Percentiles rank a stretch among this genome's conserved stretches.
Conservation (phyloP, 1,140 invertebrate genomes). For the Drosophila mayri region DNA sequence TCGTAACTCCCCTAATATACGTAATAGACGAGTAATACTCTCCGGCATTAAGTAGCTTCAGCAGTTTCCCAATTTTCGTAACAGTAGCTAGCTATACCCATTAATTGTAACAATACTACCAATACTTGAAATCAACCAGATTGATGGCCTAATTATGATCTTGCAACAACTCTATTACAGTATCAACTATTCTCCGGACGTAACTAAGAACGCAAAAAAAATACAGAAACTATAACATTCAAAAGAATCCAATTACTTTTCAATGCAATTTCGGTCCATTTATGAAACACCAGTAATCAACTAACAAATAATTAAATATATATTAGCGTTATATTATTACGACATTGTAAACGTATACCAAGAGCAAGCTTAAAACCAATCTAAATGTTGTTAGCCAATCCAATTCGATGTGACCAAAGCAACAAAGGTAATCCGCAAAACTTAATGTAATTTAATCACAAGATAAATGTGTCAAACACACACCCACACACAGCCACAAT, state of each 20-base stretch:
- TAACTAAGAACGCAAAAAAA: constrained; percentile 64
- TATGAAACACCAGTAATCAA: constrained; percentile 74
- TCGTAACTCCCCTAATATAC: constrained; percentile 35
- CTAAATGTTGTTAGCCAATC: constrained; percentile 73
- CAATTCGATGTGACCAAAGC: constrained; percentile 63
- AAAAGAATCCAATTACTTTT: constrained; percentile 69
- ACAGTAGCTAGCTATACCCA: constrained; percentile 47
- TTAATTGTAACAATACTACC: constrained; percentile 28
- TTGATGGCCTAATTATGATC: constrained; percentile 76
- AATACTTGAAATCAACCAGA: constrained; percentile 59
- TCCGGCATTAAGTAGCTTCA: constrained; percentile 28
- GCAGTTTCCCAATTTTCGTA: constrained; percentile 40
- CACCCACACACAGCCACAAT: constrained; percentile 12
- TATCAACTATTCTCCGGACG: constrained; percentile 83
- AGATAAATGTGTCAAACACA: constrained; percentile 67
- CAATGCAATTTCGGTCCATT: constrained; percentile 79
- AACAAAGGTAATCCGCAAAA: constrained; percentile 44
- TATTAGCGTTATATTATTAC: constrained; percentile 62
- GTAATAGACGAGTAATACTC: constrained; percentile 30
- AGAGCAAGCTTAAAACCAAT: constrained; percentile 47
- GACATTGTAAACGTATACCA: constrained; percentile 69
- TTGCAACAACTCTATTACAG: constrained; percentile 82
- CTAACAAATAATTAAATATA: constrained; percentile 25
- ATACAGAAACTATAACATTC: constrained; percentile 28
- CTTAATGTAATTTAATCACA: constrained; percentile 53